Evolutionary conservation across 2,797 vertebrate species (phyloP), one percentile per base, ranked within the genome.

Genomic region (Loris lydekkerianus): DNA sequence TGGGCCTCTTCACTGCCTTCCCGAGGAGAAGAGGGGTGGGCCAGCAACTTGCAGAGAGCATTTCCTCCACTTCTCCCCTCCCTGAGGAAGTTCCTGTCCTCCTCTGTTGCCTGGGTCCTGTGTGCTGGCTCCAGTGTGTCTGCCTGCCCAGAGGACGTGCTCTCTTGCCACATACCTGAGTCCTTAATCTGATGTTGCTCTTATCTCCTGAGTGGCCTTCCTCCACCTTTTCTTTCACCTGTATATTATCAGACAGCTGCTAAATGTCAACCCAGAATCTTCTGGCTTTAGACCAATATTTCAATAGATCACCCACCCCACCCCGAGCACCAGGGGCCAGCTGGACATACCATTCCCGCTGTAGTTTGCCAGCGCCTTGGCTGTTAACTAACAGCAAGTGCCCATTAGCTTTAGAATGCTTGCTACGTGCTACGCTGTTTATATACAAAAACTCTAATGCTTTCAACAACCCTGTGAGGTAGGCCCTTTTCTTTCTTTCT

Each of bases 101-200:
- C 76, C 11, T 65, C 23, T 15, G 4, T 31, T 14, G 23, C 82
- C 77, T 58, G 14, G 23, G 46, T 53, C 43, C 86, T 80, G 60
- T 46, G 7, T 15, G 21, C 69, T 61, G 95, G 92, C 95, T 88
- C 91, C 72, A 29, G 34, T 0, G 1, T 40, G 80, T 60, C 86
- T 82, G 93, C 34, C 25, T 76, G 34, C 46, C n/a, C 25, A 29
- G 49, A n/a, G 8, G 69, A 63, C 31, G 1, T 93, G 95, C 83
- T 60, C 5, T 91, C 70, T 77, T 10, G 60, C 92, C 43, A n/a
- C 93, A 89, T 85, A 82, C 95, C 89, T 58, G 53, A 95, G 70
- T 46, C 86, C 61, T 78, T 18, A n/a, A 56, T 89, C 91, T 91
- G 93, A 43, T 60, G 95, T 92, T 86, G 77, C 34, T 46, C 78